Evolutionary conservation across 1,140 invertebrate species (phyloP).

Genomic region (Spodoptera frugiperda): DNA sequence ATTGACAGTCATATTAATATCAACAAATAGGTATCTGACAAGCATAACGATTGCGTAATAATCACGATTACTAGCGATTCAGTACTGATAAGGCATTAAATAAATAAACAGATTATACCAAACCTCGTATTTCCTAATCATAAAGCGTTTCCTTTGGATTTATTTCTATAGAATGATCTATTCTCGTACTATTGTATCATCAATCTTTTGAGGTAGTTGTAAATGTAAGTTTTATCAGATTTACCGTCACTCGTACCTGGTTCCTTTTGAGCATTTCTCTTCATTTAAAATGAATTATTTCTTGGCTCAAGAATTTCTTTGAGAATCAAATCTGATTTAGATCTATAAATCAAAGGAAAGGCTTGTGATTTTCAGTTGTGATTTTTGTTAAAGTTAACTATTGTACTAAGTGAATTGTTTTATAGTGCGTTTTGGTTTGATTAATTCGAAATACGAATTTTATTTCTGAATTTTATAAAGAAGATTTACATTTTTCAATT

Average conservation of each 20-base stretch:
- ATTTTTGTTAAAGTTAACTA: neutral
- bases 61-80: too few relatives aligned
- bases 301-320: conserved; percentile 7
- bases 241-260: neutral
- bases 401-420: too few relatives aligned
- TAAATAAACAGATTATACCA: neutral
- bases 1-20: too few relatives aligned
- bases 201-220: conserved; percentile 28
- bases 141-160: neutral
- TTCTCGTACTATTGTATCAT: conserved; percentile 1
- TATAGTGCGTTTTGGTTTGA: neutral
- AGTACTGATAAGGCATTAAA: neutral
- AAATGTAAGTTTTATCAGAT: conserved; percentile 37
- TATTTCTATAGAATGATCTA: conserved; percentile 24
- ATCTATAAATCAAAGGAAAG: conserved; percentile 6
- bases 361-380: neutral
- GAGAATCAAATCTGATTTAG: neutral
- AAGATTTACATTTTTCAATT: too few relatives aligned
- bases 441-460: too few relatives aligned
- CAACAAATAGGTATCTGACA: too few relatives aligned
- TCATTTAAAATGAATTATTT: conserved; percentile 32
- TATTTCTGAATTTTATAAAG: neutral
- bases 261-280: conserved; percentile 17
- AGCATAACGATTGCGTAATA: too few relatives aligned
- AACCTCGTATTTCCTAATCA: neutral